Percentiles rank a stretch among this genome's conserved stretches.
phyloP scores from a whole-genome alignment of 2,888 invertebrate species.

The Drosophila quasianomalipes region DNA sequence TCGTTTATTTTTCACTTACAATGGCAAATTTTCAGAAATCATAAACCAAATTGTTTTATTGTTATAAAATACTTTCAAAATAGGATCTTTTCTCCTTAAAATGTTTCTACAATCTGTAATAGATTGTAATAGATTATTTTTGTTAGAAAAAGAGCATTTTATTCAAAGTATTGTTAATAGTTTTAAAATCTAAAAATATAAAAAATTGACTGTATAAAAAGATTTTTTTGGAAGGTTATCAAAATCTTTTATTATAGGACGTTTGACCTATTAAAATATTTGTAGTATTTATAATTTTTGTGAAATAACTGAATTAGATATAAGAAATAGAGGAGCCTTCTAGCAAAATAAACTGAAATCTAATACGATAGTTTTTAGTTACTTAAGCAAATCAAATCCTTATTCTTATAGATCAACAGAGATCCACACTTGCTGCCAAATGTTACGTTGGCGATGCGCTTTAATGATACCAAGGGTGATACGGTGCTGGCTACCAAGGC shows the following conservation, averaged over 20 bases:
- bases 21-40: background rate
- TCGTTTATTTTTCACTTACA: background rate
- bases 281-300: background rate
- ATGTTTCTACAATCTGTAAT: background rate
- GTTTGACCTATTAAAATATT: background rate
- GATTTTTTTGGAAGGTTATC: background rate
- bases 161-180: too few relatives aligned
- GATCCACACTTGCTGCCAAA: conserved; percentile 90
- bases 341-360: background rate
- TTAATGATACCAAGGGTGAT: conserved; percentile 95
- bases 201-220: too few relatives aligned
- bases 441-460: conserved; percentile 90
- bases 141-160: too few relatives aligned
- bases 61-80: too few relatives aligned
- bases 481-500: conserved; percentile 93
- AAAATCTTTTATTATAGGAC: background rate
- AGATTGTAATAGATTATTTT: too few relatives aligned
- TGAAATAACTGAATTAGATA: background rate
- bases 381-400: background rate
- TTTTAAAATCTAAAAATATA: too few relatives aligned
- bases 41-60: too few relatives aligned
- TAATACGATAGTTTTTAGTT: background rate
- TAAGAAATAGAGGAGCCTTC: background rate
- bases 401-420: conserved; percentile 88
- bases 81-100: too few relatives aligned